Conservation (phyloP, 2,113 vertebrate genomes). For the Zosterops japonicus region DNA sequence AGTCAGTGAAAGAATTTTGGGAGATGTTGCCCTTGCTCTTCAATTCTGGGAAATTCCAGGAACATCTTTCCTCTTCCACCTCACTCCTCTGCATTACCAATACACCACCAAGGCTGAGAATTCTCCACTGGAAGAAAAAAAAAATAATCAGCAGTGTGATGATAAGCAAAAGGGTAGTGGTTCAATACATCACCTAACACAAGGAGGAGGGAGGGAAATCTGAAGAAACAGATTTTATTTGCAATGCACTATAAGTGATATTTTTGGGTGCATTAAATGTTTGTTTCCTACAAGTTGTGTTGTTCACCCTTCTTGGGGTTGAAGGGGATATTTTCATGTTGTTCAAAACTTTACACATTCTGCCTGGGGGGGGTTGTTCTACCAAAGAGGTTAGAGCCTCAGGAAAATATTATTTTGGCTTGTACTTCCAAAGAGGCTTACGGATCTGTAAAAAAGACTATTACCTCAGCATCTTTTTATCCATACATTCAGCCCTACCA, state of each 20-base stretch:
- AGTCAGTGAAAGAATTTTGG: background rate
- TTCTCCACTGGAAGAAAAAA: background rate
- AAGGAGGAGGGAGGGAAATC: rapidly evolving
- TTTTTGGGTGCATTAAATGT: background rate
- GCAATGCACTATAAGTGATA: background rate
- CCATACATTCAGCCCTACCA: background rate
- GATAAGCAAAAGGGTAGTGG: background rate
- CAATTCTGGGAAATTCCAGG: background rate
- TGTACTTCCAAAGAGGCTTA: background rate
- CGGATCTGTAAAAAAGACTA: background rate
- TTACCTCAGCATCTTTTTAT: slow-evolving; percentile 34
- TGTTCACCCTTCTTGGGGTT: background rate
- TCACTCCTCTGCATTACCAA: background rate
- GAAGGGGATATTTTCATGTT: background rate
- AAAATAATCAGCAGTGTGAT: background rate
- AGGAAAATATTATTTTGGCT: background rate
- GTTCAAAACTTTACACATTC: background rate
- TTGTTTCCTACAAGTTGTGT: background rate
- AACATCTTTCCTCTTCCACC: background rate
- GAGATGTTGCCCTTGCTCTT: background rate
- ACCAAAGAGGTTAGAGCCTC: background rate
- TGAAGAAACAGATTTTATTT: background rate
- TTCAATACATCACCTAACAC: background rate
- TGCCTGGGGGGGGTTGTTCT: background rate
- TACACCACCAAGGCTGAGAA: background rate